Base-by-base conservation (phyloP, 2,113 vertebrate genomes). In the Sander vitreus region DNA sequence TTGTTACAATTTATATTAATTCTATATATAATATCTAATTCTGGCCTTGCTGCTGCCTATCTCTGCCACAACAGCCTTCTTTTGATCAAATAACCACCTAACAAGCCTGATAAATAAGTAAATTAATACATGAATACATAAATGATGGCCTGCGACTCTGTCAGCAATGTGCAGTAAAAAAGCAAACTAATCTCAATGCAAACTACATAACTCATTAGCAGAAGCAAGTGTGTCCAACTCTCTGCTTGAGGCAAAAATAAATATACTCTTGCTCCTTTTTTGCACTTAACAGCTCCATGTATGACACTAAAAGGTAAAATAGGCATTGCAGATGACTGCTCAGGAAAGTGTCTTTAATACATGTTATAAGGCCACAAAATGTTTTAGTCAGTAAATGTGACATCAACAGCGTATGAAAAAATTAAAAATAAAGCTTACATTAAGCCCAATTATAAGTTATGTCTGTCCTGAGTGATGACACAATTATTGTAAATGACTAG, bases 401-500 rank as follows among this genome's bases (percentile, higher is more conserved):
- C 14, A 9, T 53, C 47, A 73, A 6, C 10, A 54, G 2, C 3
- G 13, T 5, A 6, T 36, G 13, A 64, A 65, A 54, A 64, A 30
- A n/a, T 21, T 62, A 16, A 67, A 74, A 80, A 69, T 64, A 78
- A 43, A 43, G 33, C 25, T 68, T 47, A 2, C 15, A 76, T 75
- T 27, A 45, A 55, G 16, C 6, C 25, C 50, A 76, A 78, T 84
- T 48, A 68, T 23, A 58, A 23, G 55, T 74, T 25, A 0, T 10
- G n/a, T 60, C 39, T 33, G 10, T 63, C 36, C 30, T 47, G 39
- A 64, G 55, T 33, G 19, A 67, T 53, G 69, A 71, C 25, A 54
- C 30, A 79, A 15, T 59, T 80, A 73, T 55, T 60, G 15, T 30
- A 69, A 85, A 76, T 53, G 33, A 60, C 57, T 67, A 76, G 25